Evolutionary conservation across 92 coral and sea anemone species (phyloP), one percentile per base, ranked within the genome.

Genomic region (Phenganax stokvisi): DNA sequence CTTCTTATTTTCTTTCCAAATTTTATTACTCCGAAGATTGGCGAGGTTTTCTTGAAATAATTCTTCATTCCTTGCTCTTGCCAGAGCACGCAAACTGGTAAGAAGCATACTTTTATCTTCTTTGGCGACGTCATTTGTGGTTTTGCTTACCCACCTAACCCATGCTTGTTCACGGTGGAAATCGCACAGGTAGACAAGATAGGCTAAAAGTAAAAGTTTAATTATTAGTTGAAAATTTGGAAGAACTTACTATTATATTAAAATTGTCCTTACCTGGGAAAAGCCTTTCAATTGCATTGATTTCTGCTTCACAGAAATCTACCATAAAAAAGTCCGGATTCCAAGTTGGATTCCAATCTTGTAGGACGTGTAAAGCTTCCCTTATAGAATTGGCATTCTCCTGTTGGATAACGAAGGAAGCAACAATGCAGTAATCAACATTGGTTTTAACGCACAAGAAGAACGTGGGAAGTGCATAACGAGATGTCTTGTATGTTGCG

Each of bases 391-490:
- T 47, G 56, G 76, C 76, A 47, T 71, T 71, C 76, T 71, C 76
- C 10, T 16, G 76, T 71, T 71, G 76, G 51, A 85, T 71, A 28
- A 87, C 88, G 85, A 87, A 87, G 10, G 90, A 84, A 51, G 56
- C 90, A 54, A 87, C 88, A 53, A 87, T 80, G 69, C 88, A 87
- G 75, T 85, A 87, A 55, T 84, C 88, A 6, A 87, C 85, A 72
- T 87, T 87, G 10, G 88, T 87, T 81, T 87, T 87, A 53, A 87
- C 88, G 72, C 80, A 80, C 8, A 85, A 62, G 54, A 87, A 87
- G 76, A 87, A 84, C 27, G 74, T 56, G 13, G 90, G 88, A 62
- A 87, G 82, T 28, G 90, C 90, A 80, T 84, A 87, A 51, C 88
- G 67, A 56, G 84, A 69, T 76, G 89, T 87, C 37, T 87, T 87